Evolutionary conservation across 2,113 vertebrate genomes (phyloP).

Genomic region (Grammomys surdaster): DNA sequence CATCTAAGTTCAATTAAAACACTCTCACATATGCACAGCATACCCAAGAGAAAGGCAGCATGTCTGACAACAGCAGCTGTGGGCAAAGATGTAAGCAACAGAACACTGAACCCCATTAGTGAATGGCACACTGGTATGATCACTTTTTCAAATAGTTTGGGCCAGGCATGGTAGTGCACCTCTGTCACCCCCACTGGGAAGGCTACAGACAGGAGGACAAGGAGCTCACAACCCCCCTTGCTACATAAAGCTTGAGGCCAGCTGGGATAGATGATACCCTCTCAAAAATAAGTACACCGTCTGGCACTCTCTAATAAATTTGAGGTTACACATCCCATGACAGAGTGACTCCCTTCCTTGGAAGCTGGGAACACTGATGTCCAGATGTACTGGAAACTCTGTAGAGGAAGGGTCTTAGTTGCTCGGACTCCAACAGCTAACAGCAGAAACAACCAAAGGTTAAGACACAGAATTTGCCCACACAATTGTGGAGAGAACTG

Average conservation of each 20-base stretch:
- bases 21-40: neutral
- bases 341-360: neutral
- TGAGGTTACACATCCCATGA: neutral
- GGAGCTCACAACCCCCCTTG: neutral
- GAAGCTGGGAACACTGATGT: neutral
- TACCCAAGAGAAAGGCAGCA: neutral
- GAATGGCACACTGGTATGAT: neutral
- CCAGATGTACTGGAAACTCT: neutral
- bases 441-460: neutral
- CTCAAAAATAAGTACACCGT: neutral
- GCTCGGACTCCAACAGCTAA: neutral
- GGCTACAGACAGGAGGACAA: neutral
- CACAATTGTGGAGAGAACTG: neutral
- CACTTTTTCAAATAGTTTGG: neutral
- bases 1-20: constrained; percentile 37
- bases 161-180: neutral
- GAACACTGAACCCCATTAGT: neutral
- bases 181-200: neutral
- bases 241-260: neutral
- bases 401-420: neutral
- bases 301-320: neutral
- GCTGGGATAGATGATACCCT: neutral
- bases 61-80: neutral
- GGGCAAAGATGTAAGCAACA: neutral
- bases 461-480: neutral